Percentiles rank a stretch among this genome's conserved stretches.
Evolutionary conservation across 2,113 vertebrate species (phyloP).

Genomic region (Microtus oregoni): DNA sequence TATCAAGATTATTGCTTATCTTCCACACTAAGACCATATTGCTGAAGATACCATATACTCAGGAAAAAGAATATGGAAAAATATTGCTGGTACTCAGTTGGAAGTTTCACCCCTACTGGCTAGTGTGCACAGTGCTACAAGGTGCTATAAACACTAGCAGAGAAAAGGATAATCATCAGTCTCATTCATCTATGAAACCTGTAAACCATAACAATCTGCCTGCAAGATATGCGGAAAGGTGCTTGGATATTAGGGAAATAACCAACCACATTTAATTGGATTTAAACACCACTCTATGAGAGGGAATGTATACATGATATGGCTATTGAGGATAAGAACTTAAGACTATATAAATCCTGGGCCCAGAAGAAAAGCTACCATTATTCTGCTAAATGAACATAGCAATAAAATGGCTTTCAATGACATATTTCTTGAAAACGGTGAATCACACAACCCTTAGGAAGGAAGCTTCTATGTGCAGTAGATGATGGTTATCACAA

Average conservation of each 20-base stretch:
- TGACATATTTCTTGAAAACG: background rate
- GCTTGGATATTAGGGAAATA: background rate
- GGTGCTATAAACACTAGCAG: background rate
- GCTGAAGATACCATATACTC: background rate
- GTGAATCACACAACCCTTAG: background rate
- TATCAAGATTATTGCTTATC: background rate
- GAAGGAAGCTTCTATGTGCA: background rate
- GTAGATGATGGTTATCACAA: background rate
- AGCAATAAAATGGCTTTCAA: background rate
- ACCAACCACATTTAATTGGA: background rate
- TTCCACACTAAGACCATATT: background rate
- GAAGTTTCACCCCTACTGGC: background rate
- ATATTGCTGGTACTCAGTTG: background rate
- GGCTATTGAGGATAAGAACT: background rate
- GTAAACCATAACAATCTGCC: background rate
- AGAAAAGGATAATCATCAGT: background rate
- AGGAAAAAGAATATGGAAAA: background rate
- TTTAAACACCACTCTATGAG: background rate
- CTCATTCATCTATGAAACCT: background rate
- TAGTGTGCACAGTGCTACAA: background rate
- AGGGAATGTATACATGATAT: background rate
- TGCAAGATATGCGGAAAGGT: background rate
- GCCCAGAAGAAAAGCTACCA: background rate
- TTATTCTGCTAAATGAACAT: background rate
- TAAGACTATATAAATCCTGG: background rate